Base-by-base conservation (phyloP, 2,888 invertebrate species). In the Thereva nobilitata region DNA sequence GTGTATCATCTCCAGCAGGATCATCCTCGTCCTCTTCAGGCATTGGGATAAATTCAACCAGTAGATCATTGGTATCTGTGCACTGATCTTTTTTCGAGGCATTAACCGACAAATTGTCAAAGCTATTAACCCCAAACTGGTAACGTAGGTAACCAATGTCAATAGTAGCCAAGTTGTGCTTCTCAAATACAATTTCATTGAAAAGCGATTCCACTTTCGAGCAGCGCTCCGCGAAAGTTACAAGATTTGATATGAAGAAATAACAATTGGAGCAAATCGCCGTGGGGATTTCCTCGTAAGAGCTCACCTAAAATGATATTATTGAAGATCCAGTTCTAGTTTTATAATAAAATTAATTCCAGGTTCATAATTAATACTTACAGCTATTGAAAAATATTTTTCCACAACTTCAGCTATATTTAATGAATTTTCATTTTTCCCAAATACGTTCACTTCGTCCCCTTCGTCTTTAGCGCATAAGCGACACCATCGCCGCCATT, bases 401-500 rank as follows among this genome's bases (percentile, higher is more conserved):
- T 64, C 54, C 10, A 70, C 45, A 10, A 55, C 45, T 50, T 64
- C 49, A 35, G 61, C 37, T 10, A 70, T 52, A 55, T 71, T 64
- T 12, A 49, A 50, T n/a, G 41, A 50, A 12, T 66, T 35, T 67
- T 67, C 71, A 44, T 63, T 57, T 40, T 71, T 68, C 6, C 66
- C 47, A 66, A 66, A 68, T 37, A 69, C 44, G 38, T 70, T 63
- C 56, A 67, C 52, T 35, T 66, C 63, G 9, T 45, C 52, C 38
- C 52, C 66, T 49, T 68, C 56, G n/a, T 66, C 57, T 47, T 64
- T 64, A 8, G 68, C 70, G 56, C 71, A 71, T 10, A 71, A 49
- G 35, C 71, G 69, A 50, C 71, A 71, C 71, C 71, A 71, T 37
- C 64, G 44, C 40, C 65, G 64, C 71, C 71, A 71, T 5, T 65